phyloP scores from a whole-genome alignment of 2,888 invertebrate genomes.

The Epistrophe grossulariae region DNA sequence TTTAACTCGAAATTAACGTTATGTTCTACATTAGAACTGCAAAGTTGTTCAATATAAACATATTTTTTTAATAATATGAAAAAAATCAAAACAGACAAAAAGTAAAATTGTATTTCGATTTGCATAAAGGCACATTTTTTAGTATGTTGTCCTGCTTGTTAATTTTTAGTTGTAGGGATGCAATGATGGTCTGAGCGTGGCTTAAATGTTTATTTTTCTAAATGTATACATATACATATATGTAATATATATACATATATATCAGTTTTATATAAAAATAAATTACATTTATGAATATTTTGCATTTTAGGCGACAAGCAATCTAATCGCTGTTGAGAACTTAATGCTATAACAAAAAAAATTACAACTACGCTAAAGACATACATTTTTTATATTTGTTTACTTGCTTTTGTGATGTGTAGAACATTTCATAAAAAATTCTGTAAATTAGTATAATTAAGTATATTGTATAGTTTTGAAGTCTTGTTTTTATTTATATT shows the following conservation, averaged over 20 bases:
- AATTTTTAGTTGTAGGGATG: constrained; percentile 12
- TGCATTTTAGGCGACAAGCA: background rate
- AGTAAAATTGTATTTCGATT: constrained; percentile 49
- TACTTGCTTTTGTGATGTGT: constrained; percentile 23
- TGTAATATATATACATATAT: constrained; percentile 15
- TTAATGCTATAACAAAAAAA: constrained; percentile 41
- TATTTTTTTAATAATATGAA: constrained; percentile 9
- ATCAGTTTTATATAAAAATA: constrained; percentile 47
- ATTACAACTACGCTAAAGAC: constrained; percentile 6
- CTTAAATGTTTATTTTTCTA: constrained; percentile 6
- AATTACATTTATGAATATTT: constrained; percentile 26
- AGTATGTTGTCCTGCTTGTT: constrained; percentile 36
- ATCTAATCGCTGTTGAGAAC: constrained; percentile 42
- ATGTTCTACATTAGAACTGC: constrained; percentile 19
- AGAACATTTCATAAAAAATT: constrained; percentile 34
- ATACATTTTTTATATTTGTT: background rate
- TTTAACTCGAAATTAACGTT: background rate
- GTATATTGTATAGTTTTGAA: constrained; percentile 69
- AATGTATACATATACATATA: background rate
- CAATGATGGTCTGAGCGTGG: constrained; percentile 20
- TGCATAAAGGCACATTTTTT: constrained; percentile 63
- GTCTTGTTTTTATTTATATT: constrained; percentile 54
- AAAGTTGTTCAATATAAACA: constrained; percentile 11
- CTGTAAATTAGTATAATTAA: constrained; percentile 62
- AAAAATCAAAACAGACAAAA: constrained; percentile 28